Conservation (phyloP, 2,797 vertebrate species). For the Enteromius anoplus region DNA sequence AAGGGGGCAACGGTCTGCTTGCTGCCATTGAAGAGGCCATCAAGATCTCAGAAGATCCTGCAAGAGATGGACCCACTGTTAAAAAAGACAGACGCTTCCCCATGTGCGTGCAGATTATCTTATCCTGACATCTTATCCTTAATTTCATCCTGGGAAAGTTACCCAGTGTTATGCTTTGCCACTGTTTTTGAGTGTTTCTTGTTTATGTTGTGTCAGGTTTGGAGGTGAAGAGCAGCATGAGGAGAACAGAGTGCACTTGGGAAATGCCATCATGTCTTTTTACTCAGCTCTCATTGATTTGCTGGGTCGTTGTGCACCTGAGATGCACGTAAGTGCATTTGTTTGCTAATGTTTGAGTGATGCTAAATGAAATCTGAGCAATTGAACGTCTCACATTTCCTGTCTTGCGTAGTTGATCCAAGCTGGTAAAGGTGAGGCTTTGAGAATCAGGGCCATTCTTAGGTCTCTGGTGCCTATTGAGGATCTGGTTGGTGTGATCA, state of each 20-base stretch:
- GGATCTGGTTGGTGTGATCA: slow-evolving; percentile 93
- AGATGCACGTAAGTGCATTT: slow-evolving; percentile 87
- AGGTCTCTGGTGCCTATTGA: slow-evolving; percentile 92
- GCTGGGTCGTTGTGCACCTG: slow-evolving; percentile 92
- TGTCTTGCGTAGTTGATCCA: slow-evolving; percentile 86
- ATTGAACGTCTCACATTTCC: slow-evolving; percentile 27
- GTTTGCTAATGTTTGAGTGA: background rate
- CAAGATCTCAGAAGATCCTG: slow-evolving; percentile 93
- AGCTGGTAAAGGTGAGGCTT: slow-evolving; percentile 92
- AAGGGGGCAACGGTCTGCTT: slow-evolving; percentile 90
- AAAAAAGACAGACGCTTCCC: slow-evolving; percentile 91
- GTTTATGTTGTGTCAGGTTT: slow-evolving; percentile 72
- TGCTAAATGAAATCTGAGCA: background rate
- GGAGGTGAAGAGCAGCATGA: slow-evolving; percentile 90
- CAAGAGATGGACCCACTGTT: slow-evolving; percentile 88
- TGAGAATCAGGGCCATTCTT: slow-evolving; percentile 93
- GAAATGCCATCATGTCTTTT: slow-evolving; percentile 95
- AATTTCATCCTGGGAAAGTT: background rate
- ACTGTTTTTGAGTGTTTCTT: background rate
- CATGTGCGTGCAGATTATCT: slow-evolving; percentile 71
- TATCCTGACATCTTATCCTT: background rate
- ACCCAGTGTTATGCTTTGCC: background rate
- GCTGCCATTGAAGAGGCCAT: slow-evolving; percentile 94
- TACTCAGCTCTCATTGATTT: slow-evolving; percentile 93
- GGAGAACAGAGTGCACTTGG: slow-evolving; percentile 90